phyloP scores from a whole-genome alignment of 1,140 invertebrate species.

The Hylyphantes graminicola region DNA sequence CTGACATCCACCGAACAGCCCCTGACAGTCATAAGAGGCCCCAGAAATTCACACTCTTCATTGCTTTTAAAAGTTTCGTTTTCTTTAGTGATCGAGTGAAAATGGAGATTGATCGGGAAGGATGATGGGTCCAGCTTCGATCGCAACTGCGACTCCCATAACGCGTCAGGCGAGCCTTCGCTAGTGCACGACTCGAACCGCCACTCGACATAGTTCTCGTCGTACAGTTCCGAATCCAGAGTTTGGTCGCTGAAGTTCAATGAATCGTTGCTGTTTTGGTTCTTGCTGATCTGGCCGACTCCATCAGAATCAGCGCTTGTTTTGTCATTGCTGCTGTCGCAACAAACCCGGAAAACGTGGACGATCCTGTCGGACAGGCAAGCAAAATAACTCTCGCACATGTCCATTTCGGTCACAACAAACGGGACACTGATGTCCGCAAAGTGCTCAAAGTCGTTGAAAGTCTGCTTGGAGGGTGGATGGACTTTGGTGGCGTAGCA shows the following conservation, averaged over 20 bases:
- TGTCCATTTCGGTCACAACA: constrained; percentile 70
- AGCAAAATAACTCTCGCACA: constrained; percentile 74
- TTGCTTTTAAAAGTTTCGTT: constrained; percentile 31
- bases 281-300: too few relatives aligned
- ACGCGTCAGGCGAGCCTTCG: neutral
- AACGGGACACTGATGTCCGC: constrained; percentile 70
- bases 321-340: neutral
- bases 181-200: constrained; percentile 54
- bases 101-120: constrained; percentile 62
- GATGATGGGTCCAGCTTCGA: constrained; percentile 59
- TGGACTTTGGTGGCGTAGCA: constrained; percentile 74
- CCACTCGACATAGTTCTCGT: constrained; percentile 62
- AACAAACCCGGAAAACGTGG: constrained; percentile 67
- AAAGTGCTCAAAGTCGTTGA: constrained; percentile 76
- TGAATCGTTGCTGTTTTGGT: too few relatives aligned
- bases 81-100: constrained; percentile 58
- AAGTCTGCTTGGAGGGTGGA: constrained; percentile 74
- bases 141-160: constrained; percentile 37
- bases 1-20: constrained; percentile 47
- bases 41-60: constrained; percentile 45
- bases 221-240: constrained; percentile 21
- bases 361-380: constrained; percentile 69
- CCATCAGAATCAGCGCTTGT: neutral
- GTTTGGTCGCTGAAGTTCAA: too few relatives aligned
- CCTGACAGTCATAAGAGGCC: constrained; percentile 38